phyloP scores from a whole-genome alignment of 2,888 invertebrate genomes.

The Ornithoptera alexandrae region DNA sequence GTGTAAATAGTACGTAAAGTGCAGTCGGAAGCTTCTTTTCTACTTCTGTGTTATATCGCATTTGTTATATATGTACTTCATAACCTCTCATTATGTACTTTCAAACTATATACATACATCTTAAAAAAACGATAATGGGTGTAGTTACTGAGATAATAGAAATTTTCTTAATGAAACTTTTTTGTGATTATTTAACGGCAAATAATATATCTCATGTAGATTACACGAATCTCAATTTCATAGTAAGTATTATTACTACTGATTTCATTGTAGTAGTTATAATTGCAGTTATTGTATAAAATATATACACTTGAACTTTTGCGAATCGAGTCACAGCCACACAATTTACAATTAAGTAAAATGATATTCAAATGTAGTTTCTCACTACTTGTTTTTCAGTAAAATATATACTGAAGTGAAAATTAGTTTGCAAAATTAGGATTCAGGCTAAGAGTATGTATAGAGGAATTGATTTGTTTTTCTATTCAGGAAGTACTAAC shows the following conservation, averaged over 20 bases:
- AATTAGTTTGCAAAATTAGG: neutral
- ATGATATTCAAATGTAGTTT: neutral
- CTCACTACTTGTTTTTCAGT: neutral
- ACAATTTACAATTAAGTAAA: neutral
- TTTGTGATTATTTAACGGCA: neutral
- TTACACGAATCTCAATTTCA: too few relatives aligned
- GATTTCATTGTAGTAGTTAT: too few relatives aligned
- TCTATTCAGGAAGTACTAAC: neutral
- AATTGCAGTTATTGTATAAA: too few relatives aligned
- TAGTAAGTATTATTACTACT: too few relatives aligned
- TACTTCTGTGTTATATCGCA: slow-evolving; percentile 44
- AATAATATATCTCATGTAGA: too few relatives aligned
- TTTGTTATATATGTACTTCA: slow-evolving; percentile 6
- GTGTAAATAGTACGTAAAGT: slow-evolving; percentile 42
- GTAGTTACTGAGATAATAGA: neutral
- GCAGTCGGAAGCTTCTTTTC: slow-evolving; percentile 48
- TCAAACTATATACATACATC: neutral
- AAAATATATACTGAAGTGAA: neutral
- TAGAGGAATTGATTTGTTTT: neutral
- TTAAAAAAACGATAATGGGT: neutral
- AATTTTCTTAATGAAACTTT: neutral
- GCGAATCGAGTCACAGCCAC: neutral
- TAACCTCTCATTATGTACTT: neutral
- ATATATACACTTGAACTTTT: neutral
- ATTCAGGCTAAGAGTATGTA: too few relatives aligned